Evolutionary conservation across 2,888 invertebrate species (phyloP).

Genomic region (Philereme vetulata): DNA sequence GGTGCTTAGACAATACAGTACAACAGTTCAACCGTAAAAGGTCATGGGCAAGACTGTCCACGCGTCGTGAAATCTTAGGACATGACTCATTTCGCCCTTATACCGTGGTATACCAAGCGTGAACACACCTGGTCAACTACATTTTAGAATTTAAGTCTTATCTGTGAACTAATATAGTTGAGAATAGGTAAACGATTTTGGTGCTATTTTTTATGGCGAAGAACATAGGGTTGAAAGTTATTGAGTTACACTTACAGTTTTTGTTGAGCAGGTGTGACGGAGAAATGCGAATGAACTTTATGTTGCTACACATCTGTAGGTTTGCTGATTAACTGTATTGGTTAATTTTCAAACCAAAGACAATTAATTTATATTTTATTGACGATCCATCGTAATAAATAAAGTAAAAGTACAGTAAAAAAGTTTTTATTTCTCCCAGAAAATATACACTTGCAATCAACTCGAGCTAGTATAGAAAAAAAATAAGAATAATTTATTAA

Average conservation of each 20-base stretch:
- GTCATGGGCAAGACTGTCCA: constrained; percentile 61
- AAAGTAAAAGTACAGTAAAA: too few relatives aligned
- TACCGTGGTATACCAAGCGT: constrained; percentile 64
- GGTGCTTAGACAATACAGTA: constrained; percentile 25
- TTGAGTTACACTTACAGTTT: constrained; percentile 4
- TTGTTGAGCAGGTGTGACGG: constrained; percentile 53
- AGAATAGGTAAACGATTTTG: not conserved
- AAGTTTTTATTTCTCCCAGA: too few relatives aligned
- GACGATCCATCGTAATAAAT: too few relatives aligned
- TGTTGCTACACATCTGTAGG: constrained; percentile 8
- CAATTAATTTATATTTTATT: too few relatives aligned
- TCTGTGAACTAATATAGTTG: constrained; percentile 9
- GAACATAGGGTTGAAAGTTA: constrained; percentile 16
- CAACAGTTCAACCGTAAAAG: constrained; percentile 46
- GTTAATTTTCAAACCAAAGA: too few relatives aligned
- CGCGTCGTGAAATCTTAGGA: constrained; percentile 64
- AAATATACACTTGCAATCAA: too few relatives aligned
- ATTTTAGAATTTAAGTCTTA: constrained; percentile 24
- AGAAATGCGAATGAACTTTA: constrained; percentile 45
- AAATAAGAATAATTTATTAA: too few relatives aligned
- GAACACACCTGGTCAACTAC: constrained; percentile 66
- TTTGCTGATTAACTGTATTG: too few relatives aligned
- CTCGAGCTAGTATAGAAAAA: too few relatives aligned
- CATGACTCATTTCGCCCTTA: constrained; percentile 61
- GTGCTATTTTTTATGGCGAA: not conserved